phyloP scores from a whole-genome alignment of 2,797 vertebrate species.

The Cetoscarus ocellatus region DNA sequence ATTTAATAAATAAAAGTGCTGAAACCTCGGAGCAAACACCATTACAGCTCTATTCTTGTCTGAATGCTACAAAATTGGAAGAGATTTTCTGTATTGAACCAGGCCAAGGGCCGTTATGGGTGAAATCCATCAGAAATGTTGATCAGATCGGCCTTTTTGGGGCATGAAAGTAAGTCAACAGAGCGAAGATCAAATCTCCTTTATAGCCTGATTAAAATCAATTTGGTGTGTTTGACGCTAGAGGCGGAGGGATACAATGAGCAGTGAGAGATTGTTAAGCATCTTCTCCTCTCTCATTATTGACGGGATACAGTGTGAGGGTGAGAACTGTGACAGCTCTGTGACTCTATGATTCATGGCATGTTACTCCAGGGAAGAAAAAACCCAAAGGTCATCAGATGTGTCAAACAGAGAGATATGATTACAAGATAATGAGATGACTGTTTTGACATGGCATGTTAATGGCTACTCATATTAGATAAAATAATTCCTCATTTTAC shows the following conservation, averaged over 20 bases:
- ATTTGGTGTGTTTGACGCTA: constrained; percentile 71
- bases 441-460: constrained; percentile 34
- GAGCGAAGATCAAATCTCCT: constrained; percentile 69
- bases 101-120: constrained; percentile 66
- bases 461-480: constrained; percentile 40
- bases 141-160: constrained; percentile 65
- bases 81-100: constrained; percentile 63
- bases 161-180: constrained; percentile 75
- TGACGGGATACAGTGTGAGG: constrained; percentile 18
- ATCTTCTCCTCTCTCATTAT: constrained; percentile 47
- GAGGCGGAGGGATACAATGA: constrained; percentile 57
- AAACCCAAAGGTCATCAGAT: constrained; percentile 63
- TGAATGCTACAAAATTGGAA: constrained; percentile 63
- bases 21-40: constrained; percentile 47
- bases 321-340: constrained; percentile 28
- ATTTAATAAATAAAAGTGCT: constrained; percentile 59
- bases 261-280: constrained; percentile 46
- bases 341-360: constrained; percentile 48
- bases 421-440: constrained; percentile 44
- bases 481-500: constrained; percentile 8
- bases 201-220: constrained; percentile 81
- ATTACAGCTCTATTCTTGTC: constrained; percentile 42
- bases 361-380: background rate
- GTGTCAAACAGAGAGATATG: constrained; percentile 50
- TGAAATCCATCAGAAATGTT: constrained; percentile 74